These are phyloP conservation scores for Carcinoscorpius rotundicauda DNA, from an alignment of 1,140 invertebrate species.

Conservation along the genomic window DNA sequence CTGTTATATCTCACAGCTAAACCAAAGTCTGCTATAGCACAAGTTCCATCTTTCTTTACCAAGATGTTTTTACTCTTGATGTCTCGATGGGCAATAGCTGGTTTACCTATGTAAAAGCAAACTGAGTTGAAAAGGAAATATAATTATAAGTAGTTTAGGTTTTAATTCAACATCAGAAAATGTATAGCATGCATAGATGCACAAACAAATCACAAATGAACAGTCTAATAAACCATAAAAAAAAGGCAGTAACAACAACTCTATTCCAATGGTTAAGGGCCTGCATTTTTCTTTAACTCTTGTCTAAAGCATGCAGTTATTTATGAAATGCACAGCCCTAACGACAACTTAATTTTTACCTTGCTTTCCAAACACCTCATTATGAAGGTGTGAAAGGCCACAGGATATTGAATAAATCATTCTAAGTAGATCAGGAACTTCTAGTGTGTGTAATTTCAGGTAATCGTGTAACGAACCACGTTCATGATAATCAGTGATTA, in stretches of 20 bases:
- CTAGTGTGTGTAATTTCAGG: conserved; percentile 50
- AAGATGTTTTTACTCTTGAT: conserved; percentile 43
- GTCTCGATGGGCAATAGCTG: conserved; percentile 43
- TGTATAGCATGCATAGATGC: too few species aligned
- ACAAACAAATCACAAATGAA: too few species aligned
- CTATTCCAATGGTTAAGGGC: too few species aligned
- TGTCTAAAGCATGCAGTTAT: too few species aligned
- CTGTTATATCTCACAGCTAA: conserved; percentile 48
- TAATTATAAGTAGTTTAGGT: too few species aligned
- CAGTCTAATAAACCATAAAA: too few species aligned
- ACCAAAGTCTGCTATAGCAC: conserved; percentile 40
- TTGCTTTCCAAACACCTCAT: conserved; percentile 77
- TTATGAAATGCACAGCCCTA: too few species aligned
- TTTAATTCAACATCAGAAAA: too few species aligned
- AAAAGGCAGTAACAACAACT: too few species aligned
- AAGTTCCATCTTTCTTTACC: conserved; percentile 39
- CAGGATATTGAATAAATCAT: conserved; percentile 29
- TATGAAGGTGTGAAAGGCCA: conserved; percentile 77
- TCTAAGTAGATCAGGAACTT: conserved; percentile 7
- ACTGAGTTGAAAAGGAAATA: too few species aligned
- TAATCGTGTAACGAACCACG: conserved; percentile 81
- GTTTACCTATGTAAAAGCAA: conserved; percentile 32
- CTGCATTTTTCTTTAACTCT: too few species aligned
- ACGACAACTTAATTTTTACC: conserved; percentile 32
- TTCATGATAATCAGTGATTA: conserved; percentile 85